phyloP scores from a whole-genome alignment of 64 coral and sea anemone genomes.

The Montipora foliosa region DNA sequence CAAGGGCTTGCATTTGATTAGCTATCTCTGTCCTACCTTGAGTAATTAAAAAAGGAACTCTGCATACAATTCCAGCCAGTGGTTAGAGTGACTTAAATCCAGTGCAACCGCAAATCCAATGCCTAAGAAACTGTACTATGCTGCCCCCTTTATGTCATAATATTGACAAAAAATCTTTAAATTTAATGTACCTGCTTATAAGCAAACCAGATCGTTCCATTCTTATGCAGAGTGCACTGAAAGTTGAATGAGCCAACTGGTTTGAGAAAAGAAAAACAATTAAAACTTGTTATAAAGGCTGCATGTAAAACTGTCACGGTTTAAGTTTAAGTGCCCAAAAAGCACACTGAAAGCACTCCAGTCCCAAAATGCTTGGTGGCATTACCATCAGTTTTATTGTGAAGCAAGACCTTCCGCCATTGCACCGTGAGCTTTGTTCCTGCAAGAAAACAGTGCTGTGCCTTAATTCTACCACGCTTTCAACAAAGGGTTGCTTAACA shows the following conservation, averaged over 20 bases:
- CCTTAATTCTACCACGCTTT: too few relatives aligned
- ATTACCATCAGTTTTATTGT: constrained; percentile 21
- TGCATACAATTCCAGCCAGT: neutral
- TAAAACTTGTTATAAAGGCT: neutral
- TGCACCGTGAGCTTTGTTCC: constrained; percentile 52
- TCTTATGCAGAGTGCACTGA: constrained; percentile 61
- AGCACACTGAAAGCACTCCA: too few relatives aligned
- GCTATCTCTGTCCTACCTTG: too few relatives aligned
- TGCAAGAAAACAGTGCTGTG: neutral
- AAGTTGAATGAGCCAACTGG: constrained; percentile 64
- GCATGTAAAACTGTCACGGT: neutral
- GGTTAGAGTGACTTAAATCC: too few relatives aligned
- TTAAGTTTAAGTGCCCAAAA: too few relatives aligned
- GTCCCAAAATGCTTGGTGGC: neutral
- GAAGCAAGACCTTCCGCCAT: constrained; percentile 33
- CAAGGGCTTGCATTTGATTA: too few relatives aligned
- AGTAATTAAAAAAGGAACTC: too few relatives aligned
- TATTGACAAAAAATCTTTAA: too few relatives aligned
- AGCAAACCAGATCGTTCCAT: constrained; percentile 75
- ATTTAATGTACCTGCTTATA: constrained; percentile 54
- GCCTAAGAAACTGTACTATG: too few relatives aligned
- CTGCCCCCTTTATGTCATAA: too few relatives aligned
- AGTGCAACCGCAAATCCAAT: too few relatives aligned
- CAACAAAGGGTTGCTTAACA: too few relatives aligned
- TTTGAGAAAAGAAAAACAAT: neutral